These are phyloP conservation scores for Ovis canadensis DNA, from an alignment of 2,113 vertebrate genomes.

Conservation along the genomic window DNA sequence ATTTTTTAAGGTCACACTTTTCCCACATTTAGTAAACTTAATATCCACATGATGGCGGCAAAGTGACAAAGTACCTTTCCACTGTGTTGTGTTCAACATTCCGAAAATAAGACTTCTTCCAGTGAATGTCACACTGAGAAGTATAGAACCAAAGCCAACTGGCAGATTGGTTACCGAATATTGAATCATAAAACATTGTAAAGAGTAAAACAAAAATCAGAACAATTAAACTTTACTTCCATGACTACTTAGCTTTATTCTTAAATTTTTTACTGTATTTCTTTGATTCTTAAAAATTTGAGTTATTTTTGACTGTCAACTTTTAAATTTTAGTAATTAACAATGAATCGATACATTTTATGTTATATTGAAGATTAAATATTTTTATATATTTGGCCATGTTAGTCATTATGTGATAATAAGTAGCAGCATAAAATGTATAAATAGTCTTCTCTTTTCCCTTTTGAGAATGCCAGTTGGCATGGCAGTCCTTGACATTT, in stretches of 20 bases:
- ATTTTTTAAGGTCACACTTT: background rate
- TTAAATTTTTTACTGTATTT: background rate
- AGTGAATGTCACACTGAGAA: background rate
- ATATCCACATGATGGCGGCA: constrained; percentile 73
- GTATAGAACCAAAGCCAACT: background rate
- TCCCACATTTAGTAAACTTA: background rate
- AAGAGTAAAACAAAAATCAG: background rate
- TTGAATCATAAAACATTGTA: background rate
- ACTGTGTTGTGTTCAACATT: fast-evolving
- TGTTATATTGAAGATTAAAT: background rate
- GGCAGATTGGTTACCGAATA: fast-evolving
- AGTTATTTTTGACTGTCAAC: background rate
- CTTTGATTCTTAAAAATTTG: background rate
- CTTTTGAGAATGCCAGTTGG: background rate
- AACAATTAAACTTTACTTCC: background rate
- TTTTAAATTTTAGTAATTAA: background rate
- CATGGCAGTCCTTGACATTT: background rate
- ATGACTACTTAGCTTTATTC: background rate
- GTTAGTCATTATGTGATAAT: background rate
- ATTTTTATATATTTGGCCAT: background rate
- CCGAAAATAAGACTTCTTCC: background rate
- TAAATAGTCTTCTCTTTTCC: background rate
- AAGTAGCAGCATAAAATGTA: background rate
- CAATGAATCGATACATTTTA: background rate
- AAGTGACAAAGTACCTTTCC: constrained; percentile 17